These are phyloP conservation scores for Hemithea aestivaria DNA, from an alignment of 2,888 invertebrate species.

Conservation along the genomic window DNA sequence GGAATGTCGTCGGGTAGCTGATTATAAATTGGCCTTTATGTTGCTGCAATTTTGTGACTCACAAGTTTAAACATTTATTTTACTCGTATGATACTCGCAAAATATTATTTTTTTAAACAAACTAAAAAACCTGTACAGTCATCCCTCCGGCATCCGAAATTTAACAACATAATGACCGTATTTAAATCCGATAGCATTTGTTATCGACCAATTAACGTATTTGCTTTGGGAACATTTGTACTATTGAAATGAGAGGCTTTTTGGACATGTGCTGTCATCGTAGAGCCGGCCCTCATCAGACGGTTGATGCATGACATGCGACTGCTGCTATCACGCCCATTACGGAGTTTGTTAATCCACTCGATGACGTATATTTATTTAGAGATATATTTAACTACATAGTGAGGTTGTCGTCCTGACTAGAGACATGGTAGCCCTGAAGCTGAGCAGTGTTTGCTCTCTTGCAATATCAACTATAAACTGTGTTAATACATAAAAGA, in stretches of 20 bases:
- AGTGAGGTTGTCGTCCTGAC: conserved; percentile 30
- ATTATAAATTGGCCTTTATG: conserved; percentile 64
- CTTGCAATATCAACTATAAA: conserved; percentile 40
- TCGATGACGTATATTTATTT: conserved; percentile 42
- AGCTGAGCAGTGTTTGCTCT: conserved; percentile 33
- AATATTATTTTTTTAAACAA: conserved; percentile 27
- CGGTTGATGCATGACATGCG: conserved; percentile 38
- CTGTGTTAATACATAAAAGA: conserved; percentile 47
- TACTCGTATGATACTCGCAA: conserved; percentile 23
- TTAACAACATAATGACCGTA: conserved; percentile 38
- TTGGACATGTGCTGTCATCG: conserved; percentile 33
- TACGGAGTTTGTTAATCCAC: conserved; percentile 37
- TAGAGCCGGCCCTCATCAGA: conserved; percentile 35
- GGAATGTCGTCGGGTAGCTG: conserved; percentile 65
- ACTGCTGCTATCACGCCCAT: conserved; percentile 40
- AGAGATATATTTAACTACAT: conserved; percentile 32
- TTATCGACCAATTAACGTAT: conserved; percentile 28
- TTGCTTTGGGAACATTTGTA: conserved; percentile 20
- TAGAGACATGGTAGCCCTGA: conserved; percentile 30
- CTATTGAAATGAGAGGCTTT: conserved; percentile 24
- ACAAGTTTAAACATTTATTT: conserved; percentile 42
- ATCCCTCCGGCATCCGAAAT: conserved; percentile 31
- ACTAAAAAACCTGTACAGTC: conserved; percentile 22
- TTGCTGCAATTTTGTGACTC: conserved; percentile 64
- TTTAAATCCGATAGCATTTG: conserved; percentile 25